Evolutionary conservation across 2,888 invertebrate genomes (phyloP).

Genomic region (Limenitis camilla): DNA sequence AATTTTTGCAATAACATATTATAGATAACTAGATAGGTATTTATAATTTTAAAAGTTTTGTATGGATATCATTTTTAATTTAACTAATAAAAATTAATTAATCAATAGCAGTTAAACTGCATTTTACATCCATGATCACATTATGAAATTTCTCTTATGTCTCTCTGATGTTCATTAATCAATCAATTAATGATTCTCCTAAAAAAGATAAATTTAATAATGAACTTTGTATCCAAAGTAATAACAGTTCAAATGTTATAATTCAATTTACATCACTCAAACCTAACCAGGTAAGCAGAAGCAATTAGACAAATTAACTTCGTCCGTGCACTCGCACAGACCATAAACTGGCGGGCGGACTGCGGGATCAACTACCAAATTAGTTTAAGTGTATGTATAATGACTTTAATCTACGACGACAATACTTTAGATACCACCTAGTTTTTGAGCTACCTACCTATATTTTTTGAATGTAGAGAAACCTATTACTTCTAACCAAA

Average conservation of each 20-base stretch:
- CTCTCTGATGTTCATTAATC: no score
- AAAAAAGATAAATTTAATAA: background rate
- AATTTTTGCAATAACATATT: no score
- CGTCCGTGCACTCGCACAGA: slow-evolving; percentile 3
- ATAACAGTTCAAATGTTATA: background rate
- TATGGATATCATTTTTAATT: no score
- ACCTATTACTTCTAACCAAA: no score
- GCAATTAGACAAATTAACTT: slow-evolving; percentile 23
- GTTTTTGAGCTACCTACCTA: no score
- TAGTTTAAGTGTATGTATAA: slow-evolving; percentile 21
- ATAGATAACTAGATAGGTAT: no score
- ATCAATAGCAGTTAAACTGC: no score
- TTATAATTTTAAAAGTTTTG: no score
- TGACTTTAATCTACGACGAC: slow-evolving; percentile 11
- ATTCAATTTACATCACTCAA: background rate
- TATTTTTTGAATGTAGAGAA: no score
- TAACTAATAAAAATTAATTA: no score
- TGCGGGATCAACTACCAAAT: slow-evolving; percentile 19
- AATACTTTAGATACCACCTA: background rate
- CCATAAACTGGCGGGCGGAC: slow-evolving; percentile 8
- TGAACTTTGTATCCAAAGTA: background rate
- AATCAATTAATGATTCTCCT: background rate
- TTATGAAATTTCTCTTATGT: no score
- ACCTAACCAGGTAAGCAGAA: slow-evolving; percentile 12
- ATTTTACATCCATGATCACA: no score